Evolutionary conservation across 2,113 vertebrate genomes (phyloP).

Genomic region (Noctilio leporinus): DNA sequence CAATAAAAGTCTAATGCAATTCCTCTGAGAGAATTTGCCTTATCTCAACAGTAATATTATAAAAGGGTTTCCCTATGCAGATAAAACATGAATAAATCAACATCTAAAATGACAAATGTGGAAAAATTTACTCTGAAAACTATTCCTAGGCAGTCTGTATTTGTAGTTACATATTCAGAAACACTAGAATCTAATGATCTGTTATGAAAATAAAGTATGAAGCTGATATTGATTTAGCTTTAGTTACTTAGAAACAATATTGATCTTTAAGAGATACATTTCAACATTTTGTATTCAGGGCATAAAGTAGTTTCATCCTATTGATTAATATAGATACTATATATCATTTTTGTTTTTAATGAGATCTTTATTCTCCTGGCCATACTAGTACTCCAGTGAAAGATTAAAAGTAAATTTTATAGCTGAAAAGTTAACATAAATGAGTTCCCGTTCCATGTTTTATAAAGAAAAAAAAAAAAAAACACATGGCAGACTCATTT

Average conservation of each 20-base stretch:
- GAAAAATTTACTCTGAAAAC: conserved; percentile 65
- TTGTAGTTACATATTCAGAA: conserved; percentile 71
- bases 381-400: conserved; percentile 43
- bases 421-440: conserved; percentile 45
- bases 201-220: conserved; percentile 75
- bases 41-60: neutral
- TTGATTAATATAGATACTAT: conserved; percentile 77
- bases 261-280: conserved; percentile 77
- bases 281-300: conserved; percentile 61
- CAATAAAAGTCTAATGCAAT: neutral
- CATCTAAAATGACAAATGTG: conserved; percentile 40
- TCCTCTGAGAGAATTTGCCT: conserved; percentile 1
- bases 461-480: neutral
- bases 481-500: conserved; percentile 32
- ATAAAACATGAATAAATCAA: conserved; percentile 34
- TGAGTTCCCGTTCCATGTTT: conserved; percentile 11
- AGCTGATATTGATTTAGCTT: conserved; percentile 80
- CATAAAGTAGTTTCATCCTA: conserved; percentile 72
- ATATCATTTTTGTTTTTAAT: conserved; percentile 79
- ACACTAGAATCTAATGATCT: conserved; percentile 76
- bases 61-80: neutral
- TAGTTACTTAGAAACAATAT: conserved; percentile 82
- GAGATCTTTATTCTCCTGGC: conserved; percentile 70
- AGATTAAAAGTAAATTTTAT: conserved; percentile 63
- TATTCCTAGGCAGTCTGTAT: conserved; percentile 51